These are phyloP conservation scores for Trypoxylus dichotomus DNA, from an alignment of 1,140 invertebrate species.

Conservation along the genomic window DNA sequence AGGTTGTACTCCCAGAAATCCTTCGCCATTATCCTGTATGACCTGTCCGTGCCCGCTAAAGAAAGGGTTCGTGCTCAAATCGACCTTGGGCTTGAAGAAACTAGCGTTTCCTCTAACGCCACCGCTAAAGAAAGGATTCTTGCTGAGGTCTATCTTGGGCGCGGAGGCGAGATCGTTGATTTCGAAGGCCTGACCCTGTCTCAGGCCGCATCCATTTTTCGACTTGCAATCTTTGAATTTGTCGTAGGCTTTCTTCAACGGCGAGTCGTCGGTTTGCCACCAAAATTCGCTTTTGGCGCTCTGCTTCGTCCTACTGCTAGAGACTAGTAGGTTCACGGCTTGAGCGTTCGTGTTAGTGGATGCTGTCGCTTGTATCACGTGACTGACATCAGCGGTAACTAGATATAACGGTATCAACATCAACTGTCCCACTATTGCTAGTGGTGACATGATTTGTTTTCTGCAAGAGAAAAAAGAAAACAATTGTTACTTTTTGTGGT, in stretches of 20 bases:
- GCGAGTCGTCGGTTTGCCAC: slow-evolving; percentile 59
- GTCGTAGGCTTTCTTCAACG: slow-evolving; percentile 55
- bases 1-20: slow-evolving; percentile 34
- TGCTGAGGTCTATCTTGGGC: background rate
- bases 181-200: background rate
- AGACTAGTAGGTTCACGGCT: background rate
- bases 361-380: slow-evolving; percentile 39
- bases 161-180: background rate
- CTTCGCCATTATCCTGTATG: slow-evolving; percentile 9
- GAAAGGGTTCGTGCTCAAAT: slow-evolving; percentile 30
- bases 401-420: slow-evolving; percentile 37
- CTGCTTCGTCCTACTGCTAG: background rate
- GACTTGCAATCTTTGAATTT: slow-evolving; percentile 47
- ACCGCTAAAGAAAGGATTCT: slow-evolving; percentile 40
- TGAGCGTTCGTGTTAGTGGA: slow-evolving; percentile 37
- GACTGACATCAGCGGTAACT: slow-evolving; percentile 38
- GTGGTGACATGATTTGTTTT: slow-evolving; percentile 42
- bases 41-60: slow-evolving; percentile 23
- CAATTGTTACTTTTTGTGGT: background rate
- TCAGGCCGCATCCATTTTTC: slow-evolving; percentile 39
- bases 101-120: background rate
- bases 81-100: background rate
- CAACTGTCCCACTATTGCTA: slow-evolving; percentile 47
- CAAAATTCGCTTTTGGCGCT: slow-evolving; percentile 51
- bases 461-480: background rate